These are phyloP conservation scores for Synanthedon andrenaeformis DNA, from an alignment of 2,888 invertebrate genomes.

Conservation along the genomic window DNA sequence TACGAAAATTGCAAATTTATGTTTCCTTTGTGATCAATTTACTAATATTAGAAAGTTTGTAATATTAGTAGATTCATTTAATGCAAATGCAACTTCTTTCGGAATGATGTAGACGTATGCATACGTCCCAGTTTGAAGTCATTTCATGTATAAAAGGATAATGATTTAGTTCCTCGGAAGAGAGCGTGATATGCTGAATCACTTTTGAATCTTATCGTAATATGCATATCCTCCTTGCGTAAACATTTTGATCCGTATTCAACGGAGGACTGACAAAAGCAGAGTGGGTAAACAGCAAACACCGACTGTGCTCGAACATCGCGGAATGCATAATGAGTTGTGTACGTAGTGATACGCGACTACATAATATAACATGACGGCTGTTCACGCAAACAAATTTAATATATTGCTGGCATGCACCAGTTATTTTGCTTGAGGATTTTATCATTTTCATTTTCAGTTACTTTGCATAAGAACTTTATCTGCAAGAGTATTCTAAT, in stretches of 20 bases:
- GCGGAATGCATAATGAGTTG: slow-evolving; percentile 25
- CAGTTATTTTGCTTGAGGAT: background rate
- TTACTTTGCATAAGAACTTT: too few species aligned
- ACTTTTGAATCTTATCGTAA: slow-evolving; percentile 17
- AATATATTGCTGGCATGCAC: background rate
- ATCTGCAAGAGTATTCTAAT: too few species aligned
- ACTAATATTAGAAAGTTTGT: too few species aligned
- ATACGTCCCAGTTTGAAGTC: too few species aligned
- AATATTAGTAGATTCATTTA: too few species aligned
- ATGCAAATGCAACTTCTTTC: too few species aligned
- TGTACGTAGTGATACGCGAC: background rate
- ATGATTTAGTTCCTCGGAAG: too few species aligned
- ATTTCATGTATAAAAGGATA: too few species aligned
- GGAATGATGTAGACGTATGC: too few species aligned
- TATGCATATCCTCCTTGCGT: slow-evolving; percentile 15
- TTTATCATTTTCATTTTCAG: too few species aligned
- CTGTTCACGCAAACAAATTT: background rate
- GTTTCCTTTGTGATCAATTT: too few species aligned
- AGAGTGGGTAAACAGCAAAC: slow-evolving; percentile 17
- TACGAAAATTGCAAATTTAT: too few species aligned
- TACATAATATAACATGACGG: background rate
- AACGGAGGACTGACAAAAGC: slow-evolving; percentile 21
- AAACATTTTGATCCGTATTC: slow-evolving; percentile 21
- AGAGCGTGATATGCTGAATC: slow-evolving; percentile 6
- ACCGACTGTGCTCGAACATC: slow-evolving; percentile 16